Evolutionary conservation across 2,797 vertebrate species (phyloP).

Genomic region (Lithobates sylvaticus): DNA sequence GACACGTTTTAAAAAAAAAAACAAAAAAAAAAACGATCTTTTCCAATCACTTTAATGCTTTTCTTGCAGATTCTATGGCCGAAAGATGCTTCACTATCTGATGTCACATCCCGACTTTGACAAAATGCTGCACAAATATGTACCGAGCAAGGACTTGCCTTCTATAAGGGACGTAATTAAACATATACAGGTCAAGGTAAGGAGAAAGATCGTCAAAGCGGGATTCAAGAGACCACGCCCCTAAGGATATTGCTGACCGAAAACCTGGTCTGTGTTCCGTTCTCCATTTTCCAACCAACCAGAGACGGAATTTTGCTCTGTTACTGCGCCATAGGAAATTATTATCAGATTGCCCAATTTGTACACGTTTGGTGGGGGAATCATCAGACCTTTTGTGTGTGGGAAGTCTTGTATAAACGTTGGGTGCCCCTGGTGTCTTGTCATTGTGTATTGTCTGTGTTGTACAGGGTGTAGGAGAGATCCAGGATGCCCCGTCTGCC

Average conservation of each 20-base stretch:
- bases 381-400: neutral
- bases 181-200: conserved; percentile 88
- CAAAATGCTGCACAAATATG: conserved; percentile 86
- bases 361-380: neutral
- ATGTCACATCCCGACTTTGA: conserved; percentile 90
- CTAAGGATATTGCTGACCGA: too few species aligned
- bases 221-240: neutral
- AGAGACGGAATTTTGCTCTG: too few species aligned
- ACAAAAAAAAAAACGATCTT: too few species aligned
- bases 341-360: neutral
- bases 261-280: too few species aligned
- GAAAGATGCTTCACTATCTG: conserved; percentile 89
- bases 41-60: neutral
- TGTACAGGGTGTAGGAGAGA: conserved; percentile 87
- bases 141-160: conserved; percentile 86
- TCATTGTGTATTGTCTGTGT: neutral
- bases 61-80: conserved; percentile 85
- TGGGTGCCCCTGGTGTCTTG: neutral
- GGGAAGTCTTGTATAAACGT: neutral
- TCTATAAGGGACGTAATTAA: conserved; percentile 84
- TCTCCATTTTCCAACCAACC: too few species aligned
- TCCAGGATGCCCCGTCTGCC: conserved; percentile 87
- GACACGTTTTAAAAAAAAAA: too few species aligned
- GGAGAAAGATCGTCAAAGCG: neutral
- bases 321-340: neutral